These are phyloP conservation scores for Cydia pomonella DNA, from an alignment of 1,140 invertebrate genomes.

Conservation along the genomic window DNA sequence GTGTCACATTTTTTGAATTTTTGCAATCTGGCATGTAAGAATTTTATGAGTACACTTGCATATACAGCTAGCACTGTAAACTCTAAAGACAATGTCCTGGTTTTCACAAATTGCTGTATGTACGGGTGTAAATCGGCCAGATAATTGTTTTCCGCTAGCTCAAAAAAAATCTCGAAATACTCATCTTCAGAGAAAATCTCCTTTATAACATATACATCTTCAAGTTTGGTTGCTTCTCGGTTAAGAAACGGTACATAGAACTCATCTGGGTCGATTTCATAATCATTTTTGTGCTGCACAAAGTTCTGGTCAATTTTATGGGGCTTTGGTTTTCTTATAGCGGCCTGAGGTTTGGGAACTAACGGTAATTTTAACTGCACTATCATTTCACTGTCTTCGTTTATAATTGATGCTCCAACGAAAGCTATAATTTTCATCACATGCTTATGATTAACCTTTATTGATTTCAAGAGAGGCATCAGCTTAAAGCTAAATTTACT, in stretches of 20 bases:
- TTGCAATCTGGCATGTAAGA: too few relatives aligned
- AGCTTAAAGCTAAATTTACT: not conserved
- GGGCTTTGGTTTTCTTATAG: not conserved
- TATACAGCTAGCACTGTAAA: too few relatives aligned
- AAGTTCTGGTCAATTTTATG: not conserved
- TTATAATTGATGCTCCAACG: not conserved
- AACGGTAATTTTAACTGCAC: too few relatives aligned
- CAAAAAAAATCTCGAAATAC: slow-evolving; percentile 55
- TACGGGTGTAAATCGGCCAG: too few relatives aligned
- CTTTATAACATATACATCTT: too few relatives aligned
- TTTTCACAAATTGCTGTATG: too few relatives aligned
- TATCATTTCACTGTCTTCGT: not conserved
- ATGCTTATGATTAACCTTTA: not conserved
- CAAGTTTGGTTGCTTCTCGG: too few relatives aligned
- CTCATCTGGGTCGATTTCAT: too few relatives aligned
- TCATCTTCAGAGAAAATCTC: slow-evolving; percentile 29
- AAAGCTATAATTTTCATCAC: not conserved
- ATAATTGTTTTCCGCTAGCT: slow-evolving; percentile 53
- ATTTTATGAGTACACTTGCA: too few relatives aligned
- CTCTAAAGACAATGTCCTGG: too few relatives aligned
- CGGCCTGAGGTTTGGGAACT: not conserved
- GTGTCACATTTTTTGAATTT: too few relatives aligned
- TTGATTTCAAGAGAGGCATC: not conserved
- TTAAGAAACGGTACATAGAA: too few relatives aligned
- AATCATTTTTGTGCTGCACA: not conserved